Base-by-base conservation (phyloP, 2,113 vertebrate genomes). In the Megaceryle maxima region DNA sequence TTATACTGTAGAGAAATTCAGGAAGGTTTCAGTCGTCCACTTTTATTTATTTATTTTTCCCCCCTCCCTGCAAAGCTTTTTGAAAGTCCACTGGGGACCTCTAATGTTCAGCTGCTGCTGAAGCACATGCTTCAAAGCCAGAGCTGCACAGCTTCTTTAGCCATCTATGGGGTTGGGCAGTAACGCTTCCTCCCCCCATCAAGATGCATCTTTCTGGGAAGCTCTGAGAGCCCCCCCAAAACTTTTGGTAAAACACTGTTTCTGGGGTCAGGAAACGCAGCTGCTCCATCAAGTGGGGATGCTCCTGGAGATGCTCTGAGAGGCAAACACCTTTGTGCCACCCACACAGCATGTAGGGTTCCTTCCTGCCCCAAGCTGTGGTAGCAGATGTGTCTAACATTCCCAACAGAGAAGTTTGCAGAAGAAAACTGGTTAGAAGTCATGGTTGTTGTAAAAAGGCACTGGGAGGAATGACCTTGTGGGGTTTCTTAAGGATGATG, bases 1-100 rank as follows among this genome's bases (percentile, higher is more conserved):
- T 85, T 84, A 68, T 62, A 51, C 31, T 80, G 85, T 79, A 85
- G 86, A 83, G 74, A 92, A 74, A 83, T 77, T 70, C 69, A 83
- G 48, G 25, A 50, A 87, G 39, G 43, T 48, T 59, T 62, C 21
- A 29, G 48, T 3, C 8, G 48, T 51, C 50, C 50, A 46, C 46
- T 46, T 46, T 10, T n/a, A 41, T 20, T 25, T 46, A 46, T 22
- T 15, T 8, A 28, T 12, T 1, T 1, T 16, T 3, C 22, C 9
- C 9, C 15, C 2, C 28, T 11, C 10, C 15, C 50, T 16, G 2
- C 8, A 48, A 60, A 88, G 70, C 2, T 72, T 93, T 86, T 86
- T 50, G 35, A 43, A 96, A 97, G 97, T 95, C 74, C 91, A 57
- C 95, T 96, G 94, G 96, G 88, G 97, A 94, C 98, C 94, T 96